phyloP scores from a whole-genome alignment of 2,113 vertebrate species.

The Struthidea cinerea region DNA sequence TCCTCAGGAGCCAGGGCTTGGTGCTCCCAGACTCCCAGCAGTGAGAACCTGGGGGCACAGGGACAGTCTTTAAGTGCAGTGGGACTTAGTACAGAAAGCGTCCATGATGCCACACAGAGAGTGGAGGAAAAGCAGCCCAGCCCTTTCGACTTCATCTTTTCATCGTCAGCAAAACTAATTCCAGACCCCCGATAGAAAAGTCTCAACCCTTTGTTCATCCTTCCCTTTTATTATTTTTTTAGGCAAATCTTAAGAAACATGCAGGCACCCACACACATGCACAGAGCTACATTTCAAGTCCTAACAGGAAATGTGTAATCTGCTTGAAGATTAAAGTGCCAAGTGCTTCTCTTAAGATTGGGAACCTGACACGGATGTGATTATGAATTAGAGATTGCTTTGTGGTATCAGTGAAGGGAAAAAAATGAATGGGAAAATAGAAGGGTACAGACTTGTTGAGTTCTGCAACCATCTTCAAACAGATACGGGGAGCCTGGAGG shows the following conservation, averaged over 20 bases:
- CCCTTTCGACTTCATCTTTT: background rate
- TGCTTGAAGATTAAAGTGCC: constrained; percentile 47
- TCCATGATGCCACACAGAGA: background rate
- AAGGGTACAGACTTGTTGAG: constrained; percentile 29
- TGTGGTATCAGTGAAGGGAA: background rate
- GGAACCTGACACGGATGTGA: constrained; percentile 46
- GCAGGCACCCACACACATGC: background rate
- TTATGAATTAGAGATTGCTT: constrained; percentile 48
- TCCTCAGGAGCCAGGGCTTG: background rate
- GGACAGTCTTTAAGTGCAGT: background rate
- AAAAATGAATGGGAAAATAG: constrained; percentile 1
- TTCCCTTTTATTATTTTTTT: background rate
- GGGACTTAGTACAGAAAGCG: background rate
- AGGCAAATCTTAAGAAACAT: background rate
- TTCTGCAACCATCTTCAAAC: constrained; percentile 13
- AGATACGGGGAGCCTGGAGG: background rate
- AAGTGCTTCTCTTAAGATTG: constrained; percentile 23
- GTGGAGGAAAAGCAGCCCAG: background rate
- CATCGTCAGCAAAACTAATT: background rate
- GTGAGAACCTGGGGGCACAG: background rate
- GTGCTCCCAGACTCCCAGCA: background rate
- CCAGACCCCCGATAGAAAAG: background rate
- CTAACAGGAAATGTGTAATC: constrained; percentile 57
- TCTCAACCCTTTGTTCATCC: background rate
- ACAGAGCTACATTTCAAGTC: constrained; percentile 34